These are phyloP conservation scores for Threskiornis aethiopicus DNA, from an alignment of 2,797 vertebrate species.

Conservation along the genomic window DNA sequence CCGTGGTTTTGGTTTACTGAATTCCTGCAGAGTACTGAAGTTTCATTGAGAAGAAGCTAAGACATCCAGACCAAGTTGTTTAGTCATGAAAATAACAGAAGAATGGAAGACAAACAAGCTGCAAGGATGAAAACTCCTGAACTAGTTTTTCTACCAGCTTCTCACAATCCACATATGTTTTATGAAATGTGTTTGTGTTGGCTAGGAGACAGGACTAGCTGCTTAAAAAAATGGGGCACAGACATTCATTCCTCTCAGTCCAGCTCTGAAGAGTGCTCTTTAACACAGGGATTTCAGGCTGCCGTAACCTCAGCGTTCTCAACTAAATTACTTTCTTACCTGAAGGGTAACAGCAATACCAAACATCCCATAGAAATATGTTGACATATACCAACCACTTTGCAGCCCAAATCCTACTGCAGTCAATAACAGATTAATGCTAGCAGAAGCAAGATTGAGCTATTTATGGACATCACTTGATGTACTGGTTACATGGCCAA, in stretches of 20 bases:
- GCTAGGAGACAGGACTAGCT: slow-evolving; percentile 10
- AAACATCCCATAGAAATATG: background rate
- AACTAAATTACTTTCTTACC: background rate
- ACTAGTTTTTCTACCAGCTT: slow-evolving; percentile 45
- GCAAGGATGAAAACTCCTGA: slow-evolving; percentile 48
- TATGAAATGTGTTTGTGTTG: slow-evolving; percentile 44
- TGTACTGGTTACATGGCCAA: background rate
- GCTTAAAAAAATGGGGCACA: slow-evolving; percentile 12
- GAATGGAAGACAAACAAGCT: slow-evolving; percentile 53
- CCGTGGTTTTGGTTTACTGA: slow-evolving; percentile 33
- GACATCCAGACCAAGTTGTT: slow-evolving; percentile 27
- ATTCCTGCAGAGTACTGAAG: slow-evolving; percentile 41
- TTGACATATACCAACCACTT: background rate
- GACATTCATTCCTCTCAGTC: background rate
- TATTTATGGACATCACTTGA: background rate
- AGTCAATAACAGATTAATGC: background rate
- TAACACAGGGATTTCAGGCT: background rate
- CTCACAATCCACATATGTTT: slow-evolving; percentile 23
- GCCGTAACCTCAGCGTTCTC: background rate
- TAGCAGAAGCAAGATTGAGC: background rate
- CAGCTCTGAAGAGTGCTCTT: background rate
- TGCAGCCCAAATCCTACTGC: background rate
- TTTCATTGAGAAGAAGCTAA: slow-evolving; percentile 57
- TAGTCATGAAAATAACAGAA: slow-evolving; percentile 60
- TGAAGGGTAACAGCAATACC: background rate